Percentiles rank a stretch among this genome's conserved stretches.
phyloP scores from a whole-genome alignment of 2,113 vertebrate species.

The Turdus rufiventris region DNA sequence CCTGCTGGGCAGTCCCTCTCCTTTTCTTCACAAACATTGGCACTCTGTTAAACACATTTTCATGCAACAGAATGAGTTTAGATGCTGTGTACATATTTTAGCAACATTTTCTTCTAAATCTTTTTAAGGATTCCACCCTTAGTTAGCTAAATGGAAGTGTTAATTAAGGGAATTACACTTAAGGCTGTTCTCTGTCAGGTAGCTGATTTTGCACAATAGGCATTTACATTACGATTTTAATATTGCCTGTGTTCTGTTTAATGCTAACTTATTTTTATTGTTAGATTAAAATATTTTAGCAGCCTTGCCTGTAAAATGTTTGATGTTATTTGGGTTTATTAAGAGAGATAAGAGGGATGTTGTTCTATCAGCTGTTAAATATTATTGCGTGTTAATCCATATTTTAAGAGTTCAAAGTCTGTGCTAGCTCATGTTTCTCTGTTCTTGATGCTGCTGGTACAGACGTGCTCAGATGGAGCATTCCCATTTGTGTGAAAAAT shows the following conservation, averaged over 20 bases:
- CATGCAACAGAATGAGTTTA: not conserved
- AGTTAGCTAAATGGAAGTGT: not conserved
- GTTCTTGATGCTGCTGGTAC: slow-evolving; percentile 77
- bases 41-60: not conserved
- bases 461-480: slow-evolving; percentile 79
- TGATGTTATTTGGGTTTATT: slow-evolving; percentile 57
- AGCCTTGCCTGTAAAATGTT: not conserved
- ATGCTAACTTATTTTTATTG: not conserved
- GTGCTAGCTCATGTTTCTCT: slow-evolving; percentile 24
- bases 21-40: not conserved
- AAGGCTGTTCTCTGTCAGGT: not conserved
- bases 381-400: slow-evolving; percentile 78
- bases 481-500: slow-evolving; percentile 89
- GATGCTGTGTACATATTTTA: not conserved
- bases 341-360: slow-evolving; percentile 40
- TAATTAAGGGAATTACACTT: not conserved
- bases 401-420: slow-evolving; percentile 87
- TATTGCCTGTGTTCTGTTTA: not conserved
- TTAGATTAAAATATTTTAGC: not conserved
- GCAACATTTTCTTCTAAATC: not conserved
- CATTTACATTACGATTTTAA: not conserved
- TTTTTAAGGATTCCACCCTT: not conserved
- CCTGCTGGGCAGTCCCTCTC: not conserved
- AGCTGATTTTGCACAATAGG: not conserved
- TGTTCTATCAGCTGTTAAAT: slow-evolving; percentile 80